Percentiles rank a stretch among this genome's conserved stretches.
These are phyloP conservation scores for Dasysyrphus tricinctus DNA, from an alignment of 2,888 invertebrate species.

Conservation along the genomic window DNA sequence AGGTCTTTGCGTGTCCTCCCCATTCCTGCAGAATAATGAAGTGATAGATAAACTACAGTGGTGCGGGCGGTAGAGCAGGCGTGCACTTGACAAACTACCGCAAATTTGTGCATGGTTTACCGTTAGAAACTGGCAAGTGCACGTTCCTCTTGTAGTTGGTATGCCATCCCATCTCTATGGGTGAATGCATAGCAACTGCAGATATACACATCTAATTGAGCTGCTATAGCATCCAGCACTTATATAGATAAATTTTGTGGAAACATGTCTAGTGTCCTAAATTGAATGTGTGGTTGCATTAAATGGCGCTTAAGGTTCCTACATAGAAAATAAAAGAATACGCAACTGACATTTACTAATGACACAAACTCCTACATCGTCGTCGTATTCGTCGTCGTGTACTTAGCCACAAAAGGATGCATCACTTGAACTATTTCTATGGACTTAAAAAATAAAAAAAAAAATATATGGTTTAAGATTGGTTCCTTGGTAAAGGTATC, in stretches of 20 bases:
- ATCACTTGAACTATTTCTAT: constrained; percentile 22
- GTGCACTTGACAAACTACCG: constrained; percentile 70
- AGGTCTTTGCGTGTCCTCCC: constrained; percentile 36
- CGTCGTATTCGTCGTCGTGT: background rate
- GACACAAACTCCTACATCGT: constrained; percentile 42
- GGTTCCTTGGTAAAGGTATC: background rate
- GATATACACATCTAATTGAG: constrained; percentile 68
- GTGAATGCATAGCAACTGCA: constrained; percentile 40
- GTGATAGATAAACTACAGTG: constrained; percentile 43
- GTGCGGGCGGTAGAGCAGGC: background rate
- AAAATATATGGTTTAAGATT: background rate
- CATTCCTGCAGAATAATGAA: constrained; percentile 42
- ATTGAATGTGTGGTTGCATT: constrained; percentile 69
- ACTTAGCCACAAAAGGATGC: constrained; percentile 46
- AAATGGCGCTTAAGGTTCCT: constrained; percentile 62
- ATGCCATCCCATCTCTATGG: constrained; percentile 1
- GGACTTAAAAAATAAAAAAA: constrained; percentile 4
- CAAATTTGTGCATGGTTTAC: constrained; percentile 74
- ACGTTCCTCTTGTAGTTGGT: constrained; percentile 29
- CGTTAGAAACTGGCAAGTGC: constrained; percentile 56
- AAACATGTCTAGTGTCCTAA: constrained; percentile 69
- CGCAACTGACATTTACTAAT: constrained; percentile 67
- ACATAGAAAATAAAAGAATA: constrained; percentile 53
- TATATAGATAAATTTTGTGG: constrained; percentile 41
- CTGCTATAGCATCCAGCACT: constrained; percentile 46